Conservation (phyloP, 2,888 invertebrate genomes). For the Apomyelois bistriatella region DNA sequence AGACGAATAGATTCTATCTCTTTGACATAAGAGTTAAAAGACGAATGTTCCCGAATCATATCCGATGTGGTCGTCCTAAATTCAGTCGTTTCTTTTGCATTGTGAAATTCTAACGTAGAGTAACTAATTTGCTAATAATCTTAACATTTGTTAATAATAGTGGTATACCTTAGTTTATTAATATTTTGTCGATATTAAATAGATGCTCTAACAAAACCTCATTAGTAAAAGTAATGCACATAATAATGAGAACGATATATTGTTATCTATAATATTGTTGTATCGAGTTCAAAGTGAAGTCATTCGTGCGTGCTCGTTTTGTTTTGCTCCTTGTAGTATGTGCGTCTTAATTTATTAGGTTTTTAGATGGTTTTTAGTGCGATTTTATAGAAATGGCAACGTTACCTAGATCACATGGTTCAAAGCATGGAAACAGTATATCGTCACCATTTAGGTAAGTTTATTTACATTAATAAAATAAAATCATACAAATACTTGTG, state of each 20-base stretch:
- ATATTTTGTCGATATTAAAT: neutral
- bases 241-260: constrained; percentile 16
- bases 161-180: constrained; percentile 20
- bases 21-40: constrained; percentile 32
- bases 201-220: neutral
- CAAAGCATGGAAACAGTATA: constrained; percentile 56
- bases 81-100: constrained; percentile 44
- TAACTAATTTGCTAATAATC: constrained; percentile 35
- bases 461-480: neutral
- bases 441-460: constrained; percentile 67
- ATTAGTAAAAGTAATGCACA: neutral
- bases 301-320: constrained; percentile 23
- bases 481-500: neutral
- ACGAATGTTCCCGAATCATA: constrained; percentile 52
- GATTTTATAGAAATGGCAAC: constrained; percentile 58
- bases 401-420: constrained; percentile 63
- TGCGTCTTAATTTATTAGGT: constrained; percentile 18
- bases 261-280: constrained; percentile 32
- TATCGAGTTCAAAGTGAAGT: constrained; percentile 31
- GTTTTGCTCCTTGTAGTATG: constrained; percentile 24
- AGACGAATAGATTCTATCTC: constrained; percentile 29
- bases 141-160: constrained; percentile 29
- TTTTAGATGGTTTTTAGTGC: no score
- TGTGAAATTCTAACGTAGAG: constrained; percentile 37
- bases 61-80: constrained; percentile 52